Evolutionary conservation across 2,797 vertebrate species (phyloP).

Genomic region (Ctenopoma kingsleyae): DNA sequence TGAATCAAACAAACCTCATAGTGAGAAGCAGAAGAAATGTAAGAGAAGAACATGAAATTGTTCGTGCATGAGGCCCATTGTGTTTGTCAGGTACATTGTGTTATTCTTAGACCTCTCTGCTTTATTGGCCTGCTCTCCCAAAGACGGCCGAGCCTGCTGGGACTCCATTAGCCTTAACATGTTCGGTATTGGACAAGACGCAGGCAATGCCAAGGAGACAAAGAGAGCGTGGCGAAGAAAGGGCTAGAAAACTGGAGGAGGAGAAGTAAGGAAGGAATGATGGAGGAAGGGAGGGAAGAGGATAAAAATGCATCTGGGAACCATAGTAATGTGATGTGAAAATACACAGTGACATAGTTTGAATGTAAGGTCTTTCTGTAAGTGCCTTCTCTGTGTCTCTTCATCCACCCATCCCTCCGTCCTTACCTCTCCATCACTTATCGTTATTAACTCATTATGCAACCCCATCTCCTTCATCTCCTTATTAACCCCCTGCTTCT

Average conservation of each 20-base stretch:
- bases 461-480: not conserved
- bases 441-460: constrained; percentile 26
- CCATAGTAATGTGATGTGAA: not conserved
- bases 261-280: constrained; percentile 2
- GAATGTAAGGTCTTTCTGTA: constrained; percentile 18
- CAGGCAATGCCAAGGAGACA: constrained; percentile 11
- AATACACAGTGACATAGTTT: constrained; percentile 4
- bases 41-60: too few relatives aligned
- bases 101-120: constrained; percentile 54
- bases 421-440: constrained; percentile 10
- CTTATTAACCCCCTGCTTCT: constrained; percentile 22
- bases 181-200: constrained; percentile 42
- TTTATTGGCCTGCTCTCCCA: constrained; percentile 24
- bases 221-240: not conserved
- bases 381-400: constrained; percentile 21
- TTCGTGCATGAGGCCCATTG: too few relatives aligned
- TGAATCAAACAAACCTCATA: too few relatives aligned
- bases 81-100: not conserved
- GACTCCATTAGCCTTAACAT: constrained; percentile 65
- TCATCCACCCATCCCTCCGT: not conserved
- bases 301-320: constrained; percentile 3
- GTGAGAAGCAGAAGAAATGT: too few relatives aligned
- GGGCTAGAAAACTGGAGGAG: not conserved
- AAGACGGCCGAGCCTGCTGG: constrained; percentile 60
- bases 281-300: constrained; percentile 1